phyloP scores from a whole-genome alignment of 1,140 invertebrate species.

The Rhizoglyphus robini region DNA sequence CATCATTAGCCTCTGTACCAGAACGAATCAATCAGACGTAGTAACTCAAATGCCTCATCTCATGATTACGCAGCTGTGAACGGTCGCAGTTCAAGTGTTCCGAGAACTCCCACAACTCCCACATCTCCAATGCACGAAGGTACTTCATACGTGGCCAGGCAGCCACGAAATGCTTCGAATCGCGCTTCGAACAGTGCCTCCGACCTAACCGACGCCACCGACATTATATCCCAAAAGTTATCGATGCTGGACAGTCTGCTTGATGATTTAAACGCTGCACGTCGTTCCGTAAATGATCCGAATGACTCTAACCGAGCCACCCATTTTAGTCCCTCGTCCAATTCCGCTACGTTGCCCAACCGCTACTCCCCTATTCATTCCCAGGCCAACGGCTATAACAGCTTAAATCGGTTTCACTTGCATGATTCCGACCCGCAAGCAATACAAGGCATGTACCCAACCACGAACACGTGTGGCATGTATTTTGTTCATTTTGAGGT shows the following conservation, averaged over 20 bases:
- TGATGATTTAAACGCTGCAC: conserved; percentile 71
- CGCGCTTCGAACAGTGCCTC: background rate
- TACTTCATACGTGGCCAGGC: conserved; percentile 38
- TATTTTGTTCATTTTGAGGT: background rate
- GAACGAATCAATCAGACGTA: conserved; percentile 6
- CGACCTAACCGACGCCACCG: background rate
- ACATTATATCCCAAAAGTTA: conserved; percentile 43
- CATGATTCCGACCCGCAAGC: background rate
- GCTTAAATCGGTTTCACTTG: background rate
- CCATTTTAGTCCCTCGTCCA: background rate
- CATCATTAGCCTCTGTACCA: conserved; percentile 17
- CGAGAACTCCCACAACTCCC: background rate
- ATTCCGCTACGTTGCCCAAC: background rate
- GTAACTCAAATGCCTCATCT: background rate
- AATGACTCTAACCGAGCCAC: background rate
- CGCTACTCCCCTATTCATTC: background rate
- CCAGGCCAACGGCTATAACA: background rate
- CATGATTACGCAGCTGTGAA: conserved; percentile 1
- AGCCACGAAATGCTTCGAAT: background rate
- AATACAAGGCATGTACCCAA: conserved; percentile 1
- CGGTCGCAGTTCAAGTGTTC: background rate
- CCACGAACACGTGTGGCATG: background rate
- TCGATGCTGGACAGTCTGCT: conserved; percentile 80
- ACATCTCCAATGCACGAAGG: conserved; percentile 5
- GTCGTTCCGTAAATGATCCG: conserved; percentile 43